phyloP scores from a whole-genome alignment of 1,140 invertebrate genomes.

The Drosophila jambulina region DNA sequence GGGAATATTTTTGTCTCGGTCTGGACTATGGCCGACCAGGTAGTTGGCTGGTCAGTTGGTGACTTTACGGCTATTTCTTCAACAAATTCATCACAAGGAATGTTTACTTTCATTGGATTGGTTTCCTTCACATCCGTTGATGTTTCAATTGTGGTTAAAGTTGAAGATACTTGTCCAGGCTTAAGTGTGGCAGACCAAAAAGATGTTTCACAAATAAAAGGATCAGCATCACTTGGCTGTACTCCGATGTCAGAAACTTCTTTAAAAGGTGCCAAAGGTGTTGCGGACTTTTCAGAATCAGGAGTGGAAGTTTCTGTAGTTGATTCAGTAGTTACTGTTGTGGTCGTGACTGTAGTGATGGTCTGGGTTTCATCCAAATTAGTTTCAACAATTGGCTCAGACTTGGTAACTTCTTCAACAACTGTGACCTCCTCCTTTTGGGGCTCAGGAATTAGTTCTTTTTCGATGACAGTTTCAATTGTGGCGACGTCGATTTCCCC shows the following conservation, averaged over 20 bases:
- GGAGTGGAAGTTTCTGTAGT: background rate
- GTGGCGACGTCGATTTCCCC: no score
- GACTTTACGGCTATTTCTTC: conserved; percentile 70
- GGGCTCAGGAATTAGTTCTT: background rate
- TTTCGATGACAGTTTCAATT: no score
- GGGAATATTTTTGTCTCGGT: conserved; percentile 73
- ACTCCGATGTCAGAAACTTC: background rate
- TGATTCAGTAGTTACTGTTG: conserved; percentile 4
- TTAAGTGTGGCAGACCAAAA: conserved; percentile 81
- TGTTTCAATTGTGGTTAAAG: conserved; percentile 11
- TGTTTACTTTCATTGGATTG: conserved; percentile 46
- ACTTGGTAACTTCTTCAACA: conserved; percentile 73
- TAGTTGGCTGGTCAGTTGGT: conserved; percentile 78
- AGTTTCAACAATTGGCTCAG: background rate
- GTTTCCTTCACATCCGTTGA: conserved; percentile 13
- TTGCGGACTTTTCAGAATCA: background rate
- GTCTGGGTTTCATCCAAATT: conserved; percentile 24
- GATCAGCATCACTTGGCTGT: conserved; percentile 11
- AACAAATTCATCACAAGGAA: conserved; percentile 27
- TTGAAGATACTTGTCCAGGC: conserved; percentile 40
- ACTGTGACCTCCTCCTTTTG: conserved; percentile 10
- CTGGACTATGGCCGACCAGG: conserved; percentile 81
- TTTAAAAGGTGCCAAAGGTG: conserved; percentile 21
- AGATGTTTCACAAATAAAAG: conserved; percentile 76
- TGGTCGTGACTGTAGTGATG: conserved; percentile 21